phyloP scores from a whole-genome alignment of 2,888 invertebrate species.

The Brenthis ino region DNA sequence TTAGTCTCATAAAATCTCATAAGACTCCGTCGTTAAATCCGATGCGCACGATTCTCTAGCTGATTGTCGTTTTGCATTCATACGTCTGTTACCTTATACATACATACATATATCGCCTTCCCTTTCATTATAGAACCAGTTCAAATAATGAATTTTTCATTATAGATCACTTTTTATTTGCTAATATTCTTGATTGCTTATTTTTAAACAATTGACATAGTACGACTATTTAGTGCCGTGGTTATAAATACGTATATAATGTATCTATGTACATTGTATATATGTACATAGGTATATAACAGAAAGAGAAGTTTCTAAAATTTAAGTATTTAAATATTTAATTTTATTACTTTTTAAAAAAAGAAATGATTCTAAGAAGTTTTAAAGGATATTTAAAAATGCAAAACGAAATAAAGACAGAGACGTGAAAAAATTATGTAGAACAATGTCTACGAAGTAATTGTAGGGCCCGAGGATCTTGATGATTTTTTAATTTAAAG shows the following conservation, averaged over 20 bases:
- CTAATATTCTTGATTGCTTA: background rate
- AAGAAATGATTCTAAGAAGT: background rate
- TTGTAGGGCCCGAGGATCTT: constrained; percentile 19
- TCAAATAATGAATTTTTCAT: background rate
- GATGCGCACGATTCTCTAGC: constrained; percentile 8
- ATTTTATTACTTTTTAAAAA: background rate
- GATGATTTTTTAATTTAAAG: constrained; percentile 24
- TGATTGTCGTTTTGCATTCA: constrained; percentile 18
- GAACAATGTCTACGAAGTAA: constrained; percentile 20
- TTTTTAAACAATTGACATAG: no score
- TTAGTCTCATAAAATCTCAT: background rate
- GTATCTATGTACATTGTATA: no score
- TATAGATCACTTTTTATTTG: background rate
- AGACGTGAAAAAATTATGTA: constrained; percentile 10
- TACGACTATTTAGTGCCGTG: no score
- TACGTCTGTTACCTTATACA: constrained; percentile 8
- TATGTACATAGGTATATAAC: no score
- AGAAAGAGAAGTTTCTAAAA: no score
- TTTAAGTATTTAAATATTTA: no score
- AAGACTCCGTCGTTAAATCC: constrained; percentile 12
- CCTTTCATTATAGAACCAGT: constrained; percentile 6
- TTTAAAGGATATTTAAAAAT: constrained; percentile 5
- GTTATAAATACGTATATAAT: no score
- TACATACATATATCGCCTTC: background rate
- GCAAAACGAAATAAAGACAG: constrained; percentile 9